A percentile compares a stretch with the other conserved stretches of the same genome.
Evolutionary conservation across 2,797 vertebrate genomes (phyloP).

Genomic region (Pelochelys cantorii): DNA sequence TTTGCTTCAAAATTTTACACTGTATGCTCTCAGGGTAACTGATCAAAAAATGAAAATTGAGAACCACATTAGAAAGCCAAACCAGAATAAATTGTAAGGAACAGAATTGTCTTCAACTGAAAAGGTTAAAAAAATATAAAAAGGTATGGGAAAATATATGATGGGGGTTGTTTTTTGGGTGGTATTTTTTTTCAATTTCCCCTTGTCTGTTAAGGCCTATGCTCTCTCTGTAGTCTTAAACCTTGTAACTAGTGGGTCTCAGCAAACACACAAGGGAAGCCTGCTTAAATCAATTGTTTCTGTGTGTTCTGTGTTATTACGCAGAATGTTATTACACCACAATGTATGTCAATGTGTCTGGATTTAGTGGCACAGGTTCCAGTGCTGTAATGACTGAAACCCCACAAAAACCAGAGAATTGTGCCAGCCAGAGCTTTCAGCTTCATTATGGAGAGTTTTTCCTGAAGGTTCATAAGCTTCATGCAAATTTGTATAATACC

Average conservation of each 20-base stretch:
- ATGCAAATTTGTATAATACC: background rate
- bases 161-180: background rate
- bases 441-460: background rate
- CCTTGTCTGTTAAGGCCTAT: background rate
- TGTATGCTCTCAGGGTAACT: background rate
- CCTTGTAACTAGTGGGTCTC: background rate
- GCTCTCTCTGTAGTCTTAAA: background rate
- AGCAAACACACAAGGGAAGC: background rate
- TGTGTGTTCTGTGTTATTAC: background rate
- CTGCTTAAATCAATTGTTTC: background rate
- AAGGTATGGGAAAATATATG: background rate
- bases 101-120: background rate
- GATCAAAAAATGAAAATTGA: conserved; percentile 6
- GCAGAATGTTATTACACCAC: fast-evolving
- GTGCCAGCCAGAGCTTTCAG: conserved; percentile 5
- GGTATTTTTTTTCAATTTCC: background rate
- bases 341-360: fast-evolving
- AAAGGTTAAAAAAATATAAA: background rate
- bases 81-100: background rate
- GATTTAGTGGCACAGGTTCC: background rate
- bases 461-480: background rate
- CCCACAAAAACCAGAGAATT: background rate
- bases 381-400: background rate
- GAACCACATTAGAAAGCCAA: background rate
- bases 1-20: conserved; percentile 35